A percentile compares a stretch with the other conserved stretches of the same genome.
phyloP scores from a whole-genome alignment of 2,797 vertebrate species.

The Aphelocoma californica region DNA sequence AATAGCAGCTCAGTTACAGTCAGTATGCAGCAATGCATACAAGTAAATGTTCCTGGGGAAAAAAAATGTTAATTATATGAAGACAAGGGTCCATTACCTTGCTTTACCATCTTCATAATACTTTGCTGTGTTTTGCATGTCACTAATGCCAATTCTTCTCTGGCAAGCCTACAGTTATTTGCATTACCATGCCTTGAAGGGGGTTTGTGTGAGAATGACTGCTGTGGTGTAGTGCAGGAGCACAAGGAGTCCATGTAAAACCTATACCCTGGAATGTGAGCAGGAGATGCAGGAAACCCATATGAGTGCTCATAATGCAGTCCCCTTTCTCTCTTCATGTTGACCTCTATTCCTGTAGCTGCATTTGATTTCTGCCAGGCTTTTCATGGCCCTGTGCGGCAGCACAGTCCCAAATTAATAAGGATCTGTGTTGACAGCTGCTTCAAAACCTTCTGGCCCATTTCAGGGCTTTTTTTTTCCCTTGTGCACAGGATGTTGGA shows the following conservation, averaged over 20 bases:
- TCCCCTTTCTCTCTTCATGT: neutral
- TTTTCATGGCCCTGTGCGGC: neutral
- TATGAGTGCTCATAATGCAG: neutral
- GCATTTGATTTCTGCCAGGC: conserved; percentile 17
- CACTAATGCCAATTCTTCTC: neutral
- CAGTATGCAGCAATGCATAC: neutral
- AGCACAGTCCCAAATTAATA: conserved; percentile 34
- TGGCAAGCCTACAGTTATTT: neutral
- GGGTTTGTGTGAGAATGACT: neutral
- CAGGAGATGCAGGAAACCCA: neutral
- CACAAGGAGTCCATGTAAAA: neutral
- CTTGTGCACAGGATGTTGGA: neutral
- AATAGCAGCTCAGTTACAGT: neutral
- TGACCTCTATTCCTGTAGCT: conserved; percentile 13
- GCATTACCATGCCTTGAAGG: neutral
- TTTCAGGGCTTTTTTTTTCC: neutral
- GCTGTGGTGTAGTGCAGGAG: neutral
- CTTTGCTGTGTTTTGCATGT: neutral
- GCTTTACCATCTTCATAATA: neutral
- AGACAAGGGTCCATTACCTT: neutral
- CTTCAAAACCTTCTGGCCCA: neutral
- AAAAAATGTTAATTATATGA: neutral
- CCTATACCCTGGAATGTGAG: neutral
- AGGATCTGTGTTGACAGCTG: conserved; percentile 16
- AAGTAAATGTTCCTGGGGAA: neutral